Evolutionary conservation across 2,797 vertebrate genomes (phyloP).

Genomic region (Enteromius afrohamiltoni): DNA sequence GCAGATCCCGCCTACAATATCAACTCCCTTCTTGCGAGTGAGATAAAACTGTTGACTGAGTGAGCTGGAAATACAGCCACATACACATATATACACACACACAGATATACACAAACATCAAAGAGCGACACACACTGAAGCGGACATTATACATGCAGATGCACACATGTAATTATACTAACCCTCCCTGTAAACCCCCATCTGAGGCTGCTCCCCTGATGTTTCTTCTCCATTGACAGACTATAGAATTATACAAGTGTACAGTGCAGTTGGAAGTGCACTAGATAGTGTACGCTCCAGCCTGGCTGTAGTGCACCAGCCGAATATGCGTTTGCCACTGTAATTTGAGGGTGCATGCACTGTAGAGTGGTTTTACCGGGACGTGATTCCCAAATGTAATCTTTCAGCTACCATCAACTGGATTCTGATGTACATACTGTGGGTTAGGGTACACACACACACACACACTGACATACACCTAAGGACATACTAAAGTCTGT

Average conservation of each 20-base stretch:
- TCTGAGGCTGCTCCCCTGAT: conserved; percentile 86
- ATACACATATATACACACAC: conserved; percentile 33
- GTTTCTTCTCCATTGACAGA: conserved; percentile 49
- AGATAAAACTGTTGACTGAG: conserved; percentile 89
- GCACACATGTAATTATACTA: conserved; percentile 67
- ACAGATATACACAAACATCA: conserved; percentile 54
- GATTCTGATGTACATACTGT: conserved; percentile 29
- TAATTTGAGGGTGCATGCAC: conserved; percentile 52
- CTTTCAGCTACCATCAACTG: conserved; percentile 17
- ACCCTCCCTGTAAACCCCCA: conserved; percentile 61
- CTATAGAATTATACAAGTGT: conserved; percentile 31
- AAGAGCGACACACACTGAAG: conserved; percentile 31
- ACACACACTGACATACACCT: neutral
- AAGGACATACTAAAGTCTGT: conserved; percentile 27
- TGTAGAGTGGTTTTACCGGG: conserved; percentile 52
- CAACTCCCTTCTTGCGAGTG: conserved; percentile 86
- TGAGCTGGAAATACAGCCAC: conserved; percentile 71
- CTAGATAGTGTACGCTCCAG: conserved; percentile 22
- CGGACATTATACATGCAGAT: conserved; percentile 59
- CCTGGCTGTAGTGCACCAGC: conserved; percentile 35
- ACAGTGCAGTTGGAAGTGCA: conserved; percentile 36
- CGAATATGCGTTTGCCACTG: conserved; percentile 40
- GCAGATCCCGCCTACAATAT: conserved; percentile 84
- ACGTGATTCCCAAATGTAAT: conserved; percentile 21
- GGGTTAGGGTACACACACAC: conserved; percentile 20